Conservation (phyloP, 1,140 invertebrate genomes). For the Cepaea nemoralis region DNA sequence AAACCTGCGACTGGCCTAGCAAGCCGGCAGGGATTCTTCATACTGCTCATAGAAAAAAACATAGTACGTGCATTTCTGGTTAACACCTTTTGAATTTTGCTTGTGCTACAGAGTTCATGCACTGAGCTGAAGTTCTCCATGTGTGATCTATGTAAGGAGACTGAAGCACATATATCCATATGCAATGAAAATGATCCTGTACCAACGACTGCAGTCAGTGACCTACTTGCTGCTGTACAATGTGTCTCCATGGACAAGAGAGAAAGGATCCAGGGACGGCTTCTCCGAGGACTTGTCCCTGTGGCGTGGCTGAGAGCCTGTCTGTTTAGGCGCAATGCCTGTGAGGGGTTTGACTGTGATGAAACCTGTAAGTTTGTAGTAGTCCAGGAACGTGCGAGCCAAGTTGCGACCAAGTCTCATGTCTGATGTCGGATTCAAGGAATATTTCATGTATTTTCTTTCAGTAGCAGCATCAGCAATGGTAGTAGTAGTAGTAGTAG, state of each 20-base stretch:
- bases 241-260: constrained; percentile 16
- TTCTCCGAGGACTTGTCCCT: constrained; percentile 36
- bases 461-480: constrained; percentile 9
- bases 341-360: constrained; percentile 73
- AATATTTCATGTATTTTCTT: too few relatives aligned
- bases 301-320: constrained; percentile 45
- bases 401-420: constrained; percentile 83
- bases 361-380: constrained; percentile 82
- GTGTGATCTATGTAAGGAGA: too few relatives aligned
- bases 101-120: too few relatives aligned
- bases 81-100: not conserved
- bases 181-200: too few relatives aligned
- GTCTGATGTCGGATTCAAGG: constrained; percentile 68
- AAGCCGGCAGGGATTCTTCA: too few relatives aligned
- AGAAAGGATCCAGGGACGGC: not conserved
- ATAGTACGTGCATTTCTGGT: too few relatives aligned
- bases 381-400: constrained; percentile 82
- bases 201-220: not conserved
- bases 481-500: constrained; percentile 10
- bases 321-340: constrained; percentile 60
- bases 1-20: too few relatives aligned
- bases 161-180: too few relatives aligned
- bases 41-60: too few relatives aligned
- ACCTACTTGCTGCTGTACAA: not conserved
- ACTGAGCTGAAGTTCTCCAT: too few relatives aligned